A percentile compares a stretch with the other conserved stretches of the same genome.
These are phyloP conservation scores for Melanostoma mellinum DNA, from an alignment of 2,888 invertebrate species.

Conservation along the genomic window DNA sequence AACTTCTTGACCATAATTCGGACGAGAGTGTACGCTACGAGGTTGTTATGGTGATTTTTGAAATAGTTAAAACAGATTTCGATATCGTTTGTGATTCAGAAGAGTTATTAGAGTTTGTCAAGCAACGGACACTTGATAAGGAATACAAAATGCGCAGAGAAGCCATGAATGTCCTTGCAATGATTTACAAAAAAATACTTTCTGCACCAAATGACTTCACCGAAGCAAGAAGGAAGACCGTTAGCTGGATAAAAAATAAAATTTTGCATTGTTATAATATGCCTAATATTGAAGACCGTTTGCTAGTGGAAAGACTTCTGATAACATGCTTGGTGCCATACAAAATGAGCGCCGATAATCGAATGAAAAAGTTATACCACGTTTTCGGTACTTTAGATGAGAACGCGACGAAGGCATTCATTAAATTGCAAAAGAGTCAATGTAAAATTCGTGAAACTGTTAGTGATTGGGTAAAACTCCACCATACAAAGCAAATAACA, in stretches of 20 bases:
- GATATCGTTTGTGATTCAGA: conserved; percentile 95
- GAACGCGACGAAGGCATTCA: conserved; percentile 95
- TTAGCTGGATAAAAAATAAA: conserved; percentile 98
- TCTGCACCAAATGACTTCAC: conserved; percentile 91
- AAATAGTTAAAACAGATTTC: conserved; percentile 95
- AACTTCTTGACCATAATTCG: conserved; percentile 95
- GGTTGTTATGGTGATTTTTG: conserved; percentile 97
- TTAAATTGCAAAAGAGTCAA: conserved; percentile 96
- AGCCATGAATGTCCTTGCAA: conserved; percentile 96
- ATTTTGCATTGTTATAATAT: conserved; percentile 94
- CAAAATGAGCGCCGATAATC: conserved; percentile 90
- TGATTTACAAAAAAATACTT: conserved; percentile 95
- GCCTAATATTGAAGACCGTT: conserved; percentile 94
- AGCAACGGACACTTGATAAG: conserved; percentile 96
- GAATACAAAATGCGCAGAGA: conserved; percentile 98
- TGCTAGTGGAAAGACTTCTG: conserved; percentile 94
- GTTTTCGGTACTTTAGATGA: conserved; percentile 96
- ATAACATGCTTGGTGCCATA: conserved; percentile 98
- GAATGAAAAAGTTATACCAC: conserved; percentile 96
- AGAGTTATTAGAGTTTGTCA: conserved; percentile 95
- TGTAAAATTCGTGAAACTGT: conserved; percentile 91
- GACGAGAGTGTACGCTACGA: conserved; percentile 95
- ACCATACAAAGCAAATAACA: conserved; percentile 86
- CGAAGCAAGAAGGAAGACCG: conserved; percentile 91
- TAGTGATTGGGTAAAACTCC: conserved; percentile 93